Base-by-base conservation (phyloP, 2,797 vertebrate species). In the Eurystomus glaucurus region DNA sequence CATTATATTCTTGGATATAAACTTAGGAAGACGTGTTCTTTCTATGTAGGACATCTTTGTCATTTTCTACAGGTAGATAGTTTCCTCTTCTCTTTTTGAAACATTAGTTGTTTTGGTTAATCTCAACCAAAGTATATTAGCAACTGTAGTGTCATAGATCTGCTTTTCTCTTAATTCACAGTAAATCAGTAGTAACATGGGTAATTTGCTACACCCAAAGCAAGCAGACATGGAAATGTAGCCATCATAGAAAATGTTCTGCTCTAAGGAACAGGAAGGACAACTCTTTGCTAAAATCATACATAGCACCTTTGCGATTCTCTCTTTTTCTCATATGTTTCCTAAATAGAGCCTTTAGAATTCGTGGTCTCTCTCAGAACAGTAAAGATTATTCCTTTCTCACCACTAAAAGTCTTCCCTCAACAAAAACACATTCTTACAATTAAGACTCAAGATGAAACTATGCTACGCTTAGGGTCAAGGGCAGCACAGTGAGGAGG, bases 61-160 rank as follows among this genome's bases (percentile, higher is more conserved):
- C 12, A 77, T 91, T 95, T 85, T 80, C 50, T 92, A 7, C 64
- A 70, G 72, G 70, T 50, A 79, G 62, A 64, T n/a, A 78, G 61
- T 85, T 92, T 95, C 37, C 37, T 37, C 39, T 92, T 84, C 33
- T 72, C 39, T 55, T 92, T 90, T 86, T 88, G 58, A 81, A 86
- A 87, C 3, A 17, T 61, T 69, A 17, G 45, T 66, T 96, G 20
- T 74, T 85, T 48, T 58, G 58, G 39, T 7, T 74, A 91, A 77
- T 91, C 81, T 90, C 43, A 89, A 65, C 90, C 91, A 93, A 94
- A 86, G 71, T 83, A 70, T 68, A 83, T 89, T 96, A 68, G 77
- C 58, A 88, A 4, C 41, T 66, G 7, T 69, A 71, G 45, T 57
- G 29, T 77, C 69, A 84, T 48, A 79, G 46, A 52, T 79, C 58